A percentile compares a stretch with the other conserved stretches of the same genome.
Evolutionary conservation across 2,888 invertebrate species (phyloP).

Genomic region (Drosophila niveifrons): DNA sequence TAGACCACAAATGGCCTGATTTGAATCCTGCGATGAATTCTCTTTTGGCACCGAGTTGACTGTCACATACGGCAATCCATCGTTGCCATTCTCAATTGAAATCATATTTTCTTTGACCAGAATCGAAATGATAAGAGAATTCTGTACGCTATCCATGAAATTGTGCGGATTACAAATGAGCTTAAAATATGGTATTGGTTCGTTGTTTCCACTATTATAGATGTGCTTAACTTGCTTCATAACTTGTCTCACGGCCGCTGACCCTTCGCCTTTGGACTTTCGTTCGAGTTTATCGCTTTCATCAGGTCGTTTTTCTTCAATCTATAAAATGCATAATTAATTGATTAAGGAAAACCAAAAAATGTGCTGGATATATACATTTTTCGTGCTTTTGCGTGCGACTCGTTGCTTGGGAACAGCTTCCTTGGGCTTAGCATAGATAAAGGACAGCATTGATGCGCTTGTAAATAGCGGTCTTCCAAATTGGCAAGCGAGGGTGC

Average conservation of each 20-base stretch:
- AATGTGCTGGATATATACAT: constrained; percentile 42
- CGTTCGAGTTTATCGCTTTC: constrained; percentile 85
- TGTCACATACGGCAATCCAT: constrained; percentile 77
- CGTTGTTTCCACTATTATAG: constrained; percentile 82
- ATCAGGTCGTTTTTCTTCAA: constrained; percentile 86
- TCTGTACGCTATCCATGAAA: constrained; percentile 87
- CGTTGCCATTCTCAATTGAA: constrained; percentile 85
- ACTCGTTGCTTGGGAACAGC: constrained; percentile 79
- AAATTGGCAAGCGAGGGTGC: constrained; percentile 57
- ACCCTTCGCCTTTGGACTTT: constrained; percentile 85
- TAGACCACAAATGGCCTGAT: constrained; percentile 78
- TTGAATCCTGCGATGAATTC: constrained; percentile 48
- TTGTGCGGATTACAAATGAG: constrained; percentile 87
- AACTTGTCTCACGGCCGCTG: constrained; percentile 86
- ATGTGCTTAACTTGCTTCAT: constrained; percentile 85
- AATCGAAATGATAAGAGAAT: constrained; percentile 88
- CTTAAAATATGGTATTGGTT: constrained; percentile 87
- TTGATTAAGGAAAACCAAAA: background rate
- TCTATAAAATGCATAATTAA: constrained; percentile 47
- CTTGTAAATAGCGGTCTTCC: constrained; percentile 64
- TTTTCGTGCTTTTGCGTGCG: constrained; percentile 69
- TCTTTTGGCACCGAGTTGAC: constrained; percentile 55
- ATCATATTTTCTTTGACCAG: constrained; percentile 87
- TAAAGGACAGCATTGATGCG: constrained; percentile 80
- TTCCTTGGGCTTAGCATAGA: constrained; percentile 80